Evolutionary conservation across 2,797 vertebrate species (phyloP).

Genomic region (Meriones psammophilus): DNA sequence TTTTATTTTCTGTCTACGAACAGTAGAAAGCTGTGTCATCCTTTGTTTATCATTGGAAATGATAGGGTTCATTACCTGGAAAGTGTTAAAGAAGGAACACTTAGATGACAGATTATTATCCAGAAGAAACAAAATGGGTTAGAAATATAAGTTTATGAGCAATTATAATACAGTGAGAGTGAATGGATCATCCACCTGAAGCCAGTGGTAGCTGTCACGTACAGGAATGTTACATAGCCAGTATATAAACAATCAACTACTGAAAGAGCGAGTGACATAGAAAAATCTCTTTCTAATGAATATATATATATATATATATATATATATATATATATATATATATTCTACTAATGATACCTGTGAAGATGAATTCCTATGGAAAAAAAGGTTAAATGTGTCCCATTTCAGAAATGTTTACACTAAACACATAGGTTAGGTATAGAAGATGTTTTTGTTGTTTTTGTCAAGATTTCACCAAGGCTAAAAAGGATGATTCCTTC

Average conservation of each 20-base stretch:
- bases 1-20: neutral
- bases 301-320: neutral
- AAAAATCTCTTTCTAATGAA: slow-evolving; percentile 4
- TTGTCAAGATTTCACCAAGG: neutral
- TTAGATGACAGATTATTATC: neutral
- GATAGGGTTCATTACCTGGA: neutral
- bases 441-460: neutral
- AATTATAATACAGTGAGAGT: neutral
- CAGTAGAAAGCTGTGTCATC: neutral
- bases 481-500: neutral
- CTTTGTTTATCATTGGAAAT: neutral
- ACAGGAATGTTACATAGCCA: neutral
- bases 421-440: neutral
- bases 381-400: slow-evolving; percentile 1
- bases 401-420: neutral
- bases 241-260: neutral
- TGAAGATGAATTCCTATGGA: neutral
- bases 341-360: neutral
- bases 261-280: neutral
- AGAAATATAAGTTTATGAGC: neutral
- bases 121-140: neutral
- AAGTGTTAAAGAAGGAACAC: neutral
- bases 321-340: neutral
- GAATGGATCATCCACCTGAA: neutral
- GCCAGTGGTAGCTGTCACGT: neutral